Evolutionary conservation across 2,888 invertebrate species (phyloP).

Genomic region (Sceliomorpha sp.): DNA sequence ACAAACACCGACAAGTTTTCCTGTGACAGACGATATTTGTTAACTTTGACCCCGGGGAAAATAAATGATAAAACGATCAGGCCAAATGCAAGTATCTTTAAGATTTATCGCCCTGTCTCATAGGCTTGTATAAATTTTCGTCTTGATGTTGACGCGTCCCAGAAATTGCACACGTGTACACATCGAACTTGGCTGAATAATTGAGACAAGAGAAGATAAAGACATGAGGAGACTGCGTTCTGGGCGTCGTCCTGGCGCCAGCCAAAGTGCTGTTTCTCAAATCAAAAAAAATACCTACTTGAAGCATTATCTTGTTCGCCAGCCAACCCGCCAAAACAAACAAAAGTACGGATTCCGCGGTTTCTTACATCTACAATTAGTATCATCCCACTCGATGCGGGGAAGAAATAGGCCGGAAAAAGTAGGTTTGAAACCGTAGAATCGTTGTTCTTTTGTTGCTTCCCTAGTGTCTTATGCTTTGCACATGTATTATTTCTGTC

Average conservation of each 20-base stretch:
- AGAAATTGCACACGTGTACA: conserved; percentile 17
- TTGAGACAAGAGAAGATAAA: conserved; percentile 37
- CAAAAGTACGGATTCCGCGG: conserved; percentile 22
- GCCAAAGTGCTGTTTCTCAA: conserved; percentile 35
- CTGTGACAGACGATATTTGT: too few relatives aligned
- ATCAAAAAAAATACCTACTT: conserved; percentile 37
- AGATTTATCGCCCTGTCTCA: too few relatives aligned
- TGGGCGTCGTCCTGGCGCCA: conserved; percentile 38
- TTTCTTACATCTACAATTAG: conserved; percentile 33
- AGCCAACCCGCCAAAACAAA: conserved; percentile 10
- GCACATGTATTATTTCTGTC: background rate
- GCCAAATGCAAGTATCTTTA: too few relatives aligned
- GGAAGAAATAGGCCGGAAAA: conserved; percentile 34
- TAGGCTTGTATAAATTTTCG: conserved; percentile 22
- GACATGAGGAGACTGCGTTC: conserved; percentile 10
- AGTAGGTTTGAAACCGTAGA: conserved; percentile 21
- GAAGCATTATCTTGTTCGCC: conserved; percentile 14
- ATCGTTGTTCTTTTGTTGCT: conserved; percentile 31
- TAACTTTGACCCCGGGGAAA: too few relatives aligned
- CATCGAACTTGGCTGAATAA: conserved; percentile 26
- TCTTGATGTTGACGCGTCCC: conserved; percentile 13
- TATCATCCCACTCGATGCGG: conserved; percentile 20
- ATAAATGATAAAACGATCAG: background rate
- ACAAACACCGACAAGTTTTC: background rate
- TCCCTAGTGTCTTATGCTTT: conserved; percentile 10